Evolutionary conservation across 2,888 invertebrate species (phyloP).

Genomic region (Lithosia quadra): DNA sequence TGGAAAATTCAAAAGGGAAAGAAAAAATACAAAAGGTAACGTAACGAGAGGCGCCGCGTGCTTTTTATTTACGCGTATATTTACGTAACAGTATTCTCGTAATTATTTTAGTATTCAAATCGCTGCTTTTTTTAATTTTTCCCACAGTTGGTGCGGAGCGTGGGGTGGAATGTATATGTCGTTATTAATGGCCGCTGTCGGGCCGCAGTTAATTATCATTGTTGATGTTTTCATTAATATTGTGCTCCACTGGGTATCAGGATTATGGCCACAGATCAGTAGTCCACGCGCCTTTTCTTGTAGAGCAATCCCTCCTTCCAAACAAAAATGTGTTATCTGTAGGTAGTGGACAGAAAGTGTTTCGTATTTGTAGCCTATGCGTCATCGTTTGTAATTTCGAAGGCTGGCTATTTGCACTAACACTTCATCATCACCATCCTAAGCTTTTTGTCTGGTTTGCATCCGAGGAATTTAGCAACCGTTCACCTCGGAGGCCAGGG

Average conservation of each 20-base stretch:
- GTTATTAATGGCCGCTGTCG: constrained; percentile 20
- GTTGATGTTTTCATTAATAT: constrained; percentile 21
- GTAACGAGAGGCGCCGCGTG: constrained; percentile 34
- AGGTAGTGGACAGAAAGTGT: background rate
- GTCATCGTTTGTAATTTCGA: no score
- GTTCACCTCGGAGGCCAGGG: no score
- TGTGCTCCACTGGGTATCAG: background rate
- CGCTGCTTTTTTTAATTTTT: constrained; percentile 35
- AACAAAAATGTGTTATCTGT: background rate
- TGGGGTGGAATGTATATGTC: constrained; percentile 19
- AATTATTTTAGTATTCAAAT: constrained; percentile 48
- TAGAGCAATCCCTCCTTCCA: background rate
- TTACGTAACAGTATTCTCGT: constrained; percentile 26
- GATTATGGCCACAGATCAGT: background rate
- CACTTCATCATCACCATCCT: no score
- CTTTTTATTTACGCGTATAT: constrained; percentile 40
- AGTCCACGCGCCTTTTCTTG: background rate
- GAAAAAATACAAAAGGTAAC: constrained; percentile 38
- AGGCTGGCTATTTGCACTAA: background rate
- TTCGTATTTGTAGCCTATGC: background rate
- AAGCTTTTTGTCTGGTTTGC: no score
- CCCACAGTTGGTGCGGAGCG: constrained; percentile 32
- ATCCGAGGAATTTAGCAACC: no score
- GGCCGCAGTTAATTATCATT: constrained; percentile 21
- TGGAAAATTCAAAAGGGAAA: constrained; percentile 60